phyloP scores from a whole-genome alignment of 2,113 vertebrate species.

The Poicephalus gulielmi region DNA sequence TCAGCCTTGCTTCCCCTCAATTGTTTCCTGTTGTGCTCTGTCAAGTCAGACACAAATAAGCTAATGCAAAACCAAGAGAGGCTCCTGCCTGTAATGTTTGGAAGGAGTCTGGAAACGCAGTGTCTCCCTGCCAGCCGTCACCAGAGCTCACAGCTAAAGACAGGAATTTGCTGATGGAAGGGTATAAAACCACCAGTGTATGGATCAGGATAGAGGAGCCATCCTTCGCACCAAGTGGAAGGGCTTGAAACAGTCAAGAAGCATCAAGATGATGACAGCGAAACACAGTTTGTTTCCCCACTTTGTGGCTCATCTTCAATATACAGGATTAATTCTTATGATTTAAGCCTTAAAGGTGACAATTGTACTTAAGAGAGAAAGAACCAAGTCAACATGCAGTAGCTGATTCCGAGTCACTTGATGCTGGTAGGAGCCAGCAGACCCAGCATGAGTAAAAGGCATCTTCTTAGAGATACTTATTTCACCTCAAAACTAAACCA shows the following conservation, averaged over 20 bases:
- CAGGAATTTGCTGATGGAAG: neutral
- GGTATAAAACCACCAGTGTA: neutral
- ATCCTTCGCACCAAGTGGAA: neutral
- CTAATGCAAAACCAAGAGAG: neutral
- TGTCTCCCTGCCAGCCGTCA: fast-evolving
- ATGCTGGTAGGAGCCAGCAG: neutral
- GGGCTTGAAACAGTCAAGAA: neutral
- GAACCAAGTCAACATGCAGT: neutral
- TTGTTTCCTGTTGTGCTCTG: neutral
- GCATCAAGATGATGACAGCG: neutral
- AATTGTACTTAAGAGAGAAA: neutral
- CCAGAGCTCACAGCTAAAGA: neutral
- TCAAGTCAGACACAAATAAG: neutral
- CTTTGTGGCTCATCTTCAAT: neutral
- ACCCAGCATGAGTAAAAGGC: neutral
- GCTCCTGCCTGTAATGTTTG: neutral
- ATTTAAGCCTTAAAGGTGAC: slow-evolving; percentile 5
- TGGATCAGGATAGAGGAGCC: neutral
- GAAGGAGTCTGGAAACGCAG: neutral
- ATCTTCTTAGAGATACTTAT: neutral
- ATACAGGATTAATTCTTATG: neutral
- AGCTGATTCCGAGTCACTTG: neutral
- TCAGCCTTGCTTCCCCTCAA: neutral
- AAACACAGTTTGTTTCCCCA: neutral
- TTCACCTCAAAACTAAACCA: neutral